Percentiles rank a stretch among this genome's conserved stretches.
Conservation (phyloP, 2,888 invertebrate species). For the Acleris emargana region DNA sequence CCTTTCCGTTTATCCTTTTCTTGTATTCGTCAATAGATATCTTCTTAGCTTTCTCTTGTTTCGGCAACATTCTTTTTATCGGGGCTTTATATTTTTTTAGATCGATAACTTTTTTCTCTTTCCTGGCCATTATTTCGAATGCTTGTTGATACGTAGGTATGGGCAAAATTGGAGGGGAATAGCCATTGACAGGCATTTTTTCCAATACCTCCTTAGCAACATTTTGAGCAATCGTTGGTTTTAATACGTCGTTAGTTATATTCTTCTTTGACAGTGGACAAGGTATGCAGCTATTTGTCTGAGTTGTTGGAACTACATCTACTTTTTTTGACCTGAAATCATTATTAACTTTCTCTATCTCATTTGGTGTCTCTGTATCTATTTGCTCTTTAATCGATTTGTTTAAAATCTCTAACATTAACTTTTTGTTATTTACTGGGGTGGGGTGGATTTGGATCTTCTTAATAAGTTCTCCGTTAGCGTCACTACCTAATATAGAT, state of each 20-base stretch:
- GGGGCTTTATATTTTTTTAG: neutral
- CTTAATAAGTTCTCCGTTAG: slow-evolving; percentile 22
- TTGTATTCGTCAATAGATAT: slow-evolving; percentile 60
- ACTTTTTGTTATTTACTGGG: slow-evolving; percentile 14
- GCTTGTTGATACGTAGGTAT: slow-evolving; percentile 57
- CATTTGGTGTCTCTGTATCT: too few species aligned
- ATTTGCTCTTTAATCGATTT: slow-evolving; percentile 7
- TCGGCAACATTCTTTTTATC: neutral
- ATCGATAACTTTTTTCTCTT: neutral
- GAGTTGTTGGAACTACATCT: neutral
- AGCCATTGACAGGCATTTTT: slow-evolving; percentile 39
- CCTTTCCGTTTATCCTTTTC: slow-evolving; percentile 42
- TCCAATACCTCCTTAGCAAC: neutral
- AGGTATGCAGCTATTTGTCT: slow-evolving; percentile 12
- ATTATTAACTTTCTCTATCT: neutral
- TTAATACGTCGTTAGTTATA: neutral
- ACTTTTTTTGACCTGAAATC: neutral
- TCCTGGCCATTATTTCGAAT: slow-evolving; percentile 39
- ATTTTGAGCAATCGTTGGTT: neutral
- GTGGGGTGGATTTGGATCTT: neutral
- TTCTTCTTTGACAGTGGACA: slow-evolving; percentile 24
- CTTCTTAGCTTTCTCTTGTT: slow-evolving; percentile 45
- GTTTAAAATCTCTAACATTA: slow-evolving; percentile 22
- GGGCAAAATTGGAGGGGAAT: slow-evolving; percentile 65
- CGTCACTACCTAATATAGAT: slow-evolving; percentile 24